phyloP scores from a whole-genome alignment of 1,140 invertebrate species.

The Drosophila pseudoananassae region DNA sequence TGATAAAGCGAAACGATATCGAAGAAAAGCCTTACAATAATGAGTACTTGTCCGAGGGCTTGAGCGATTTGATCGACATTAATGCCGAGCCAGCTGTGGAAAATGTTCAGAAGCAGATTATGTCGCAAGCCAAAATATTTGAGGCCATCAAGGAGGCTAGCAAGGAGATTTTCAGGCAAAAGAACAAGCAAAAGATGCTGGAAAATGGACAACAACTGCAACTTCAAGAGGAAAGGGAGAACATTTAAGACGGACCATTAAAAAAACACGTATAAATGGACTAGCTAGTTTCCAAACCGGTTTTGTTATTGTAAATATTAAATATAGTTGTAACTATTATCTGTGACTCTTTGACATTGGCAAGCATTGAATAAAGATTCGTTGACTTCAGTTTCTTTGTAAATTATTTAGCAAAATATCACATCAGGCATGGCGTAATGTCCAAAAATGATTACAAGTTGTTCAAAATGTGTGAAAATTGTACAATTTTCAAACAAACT shows the following conservation, averaged over 20 bases:
- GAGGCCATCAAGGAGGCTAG: slow-evolving; percentile 91
- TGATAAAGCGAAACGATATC: slow-evolving; percentile 72
- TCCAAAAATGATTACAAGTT: not conserved
- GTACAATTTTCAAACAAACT: not conserved
- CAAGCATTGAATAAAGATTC: slow-evolving; percentile 64
- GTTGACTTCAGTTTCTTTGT: slow-evolving; percentile 38
- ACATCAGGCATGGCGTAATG: not conserved
- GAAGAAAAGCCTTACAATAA: slow-evolving; percentile 74
- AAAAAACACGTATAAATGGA: not conserved
- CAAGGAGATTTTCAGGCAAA: slow-evolving; percentile 87
- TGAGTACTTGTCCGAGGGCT: slow-evolving; percentile 85
- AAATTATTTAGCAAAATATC: not conserved
- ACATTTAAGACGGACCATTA: slow-evolving; percentile 44
- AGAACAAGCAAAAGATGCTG: slow-evolving; percentile 72
- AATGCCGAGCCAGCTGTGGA: slow-evolving; percentile 89
- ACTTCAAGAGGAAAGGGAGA: slow-evolving; percentile 49
- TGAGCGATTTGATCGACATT: slow-evolving; percentile 87
- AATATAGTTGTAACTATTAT: slow-evolving; percentile 5
- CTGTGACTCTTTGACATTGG: slow-evolving; percentile 40
- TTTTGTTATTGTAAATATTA: slow-evolving; percentile 50
- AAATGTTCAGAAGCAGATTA: slow-evolving; percentile 89
- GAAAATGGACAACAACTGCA: slow-evolving; percentile 51
- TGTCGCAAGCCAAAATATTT: slow-evolving; percentile 90
- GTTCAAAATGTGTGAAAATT: not conserved
- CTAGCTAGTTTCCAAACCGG: slow-evolving; percentile 31